Base-by-base conservation (phyloP, 2,888 invertebrate species). In the Drepana falcataria region DNA sequence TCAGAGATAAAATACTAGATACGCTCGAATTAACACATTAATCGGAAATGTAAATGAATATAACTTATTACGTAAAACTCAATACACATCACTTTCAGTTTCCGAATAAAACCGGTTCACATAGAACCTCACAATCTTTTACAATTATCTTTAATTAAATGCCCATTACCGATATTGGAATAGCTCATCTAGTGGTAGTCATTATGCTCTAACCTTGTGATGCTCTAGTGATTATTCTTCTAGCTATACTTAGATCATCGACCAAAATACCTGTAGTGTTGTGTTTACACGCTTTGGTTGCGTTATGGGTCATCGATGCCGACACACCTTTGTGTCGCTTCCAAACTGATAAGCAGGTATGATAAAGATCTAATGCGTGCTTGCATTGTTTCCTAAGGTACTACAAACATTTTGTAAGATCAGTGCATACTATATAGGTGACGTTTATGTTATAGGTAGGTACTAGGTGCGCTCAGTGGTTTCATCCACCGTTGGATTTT, bases 191-290 rank as follows among this genome's bases (percentile, higher is more conserved):
- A 9, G 1, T 5, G 1, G 44, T 21, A 21, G 21, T 21, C 21
- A 9, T 2, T 44, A 2, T 44, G 44, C 9, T 9, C 7, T 64
- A 66, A 74, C 77, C 76, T 75, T 75, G 71, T 60, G 52, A 59
- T 75, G 71, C 71, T 69, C 76, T 77, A 73, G 77, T 69, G 52
- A 55, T 55, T 55, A 58, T 59, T 63, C 56, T 56, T 60, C 58
- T 53, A 54, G 58, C 57, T 61, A 56, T 60, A 72, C 69, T 84
- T 83, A 82, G 85, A 81, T 87, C 87, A 87, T 71, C 85, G 66
- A 71, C 71, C 63, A 65, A 81, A 73, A 80, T 79, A 80, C 63
- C 65, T 44, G 9, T 9, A 40, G 7, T 40, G 7, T 40, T 40
- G 55, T 53, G 64, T 71, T 68, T 68, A 64, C 67, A 61, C 66